Base-by-base conservation (phyloP, 2,113 vertebrate genomes). In the Murina feae region DNA sequence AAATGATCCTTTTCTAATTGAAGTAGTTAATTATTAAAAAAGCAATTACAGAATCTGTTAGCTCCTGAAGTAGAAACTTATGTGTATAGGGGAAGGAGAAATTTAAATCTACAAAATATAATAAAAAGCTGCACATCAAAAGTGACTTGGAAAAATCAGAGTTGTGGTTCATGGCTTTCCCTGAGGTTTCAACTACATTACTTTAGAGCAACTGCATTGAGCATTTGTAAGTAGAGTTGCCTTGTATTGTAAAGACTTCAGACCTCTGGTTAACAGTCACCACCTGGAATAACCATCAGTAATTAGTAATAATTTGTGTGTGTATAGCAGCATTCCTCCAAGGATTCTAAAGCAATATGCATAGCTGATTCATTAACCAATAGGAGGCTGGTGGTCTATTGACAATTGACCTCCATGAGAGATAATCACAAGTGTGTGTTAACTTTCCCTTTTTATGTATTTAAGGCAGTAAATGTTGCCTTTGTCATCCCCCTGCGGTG, bases 11-110 rank as follows among this genome's bases (percentile, higher is more conserved):
- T 91, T 68, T 49, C 58, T 87, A 68, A 66, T 63, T 78, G 9
- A 42, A 95, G 92, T 78, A 72, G 30, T 94, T 93, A 71, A 55
- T 69, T 78, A 96, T 69, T 93, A 76, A 76, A 76, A 47, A 21
- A 21, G 25, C 6, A 39, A 79, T 76, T 12, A 63, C 72, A 49
- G 83, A 84, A 17, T 37, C 9, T 12, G 17, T 66, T 49, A 25
- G 32, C 53, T 86, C 21, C 66, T 39, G 37, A 72, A 16, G 30
- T 51, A 71, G 28, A 76, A 49, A 47, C 8, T 11, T 49, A 4
- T 42, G 28, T 44, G 21, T 90, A 30, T 8, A 58, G 20, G 9
- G 28, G 18, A 37, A 92, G 18, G n/a, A 9, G 5, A 44, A 42
- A 72, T 51, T 55, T 25, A 55, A 76, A 66, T 79, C 37, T 3